phyloP scores from a whole-genome alignment of 1,140 invertebrate genomes.

The Subanguina moxae region DNA sequence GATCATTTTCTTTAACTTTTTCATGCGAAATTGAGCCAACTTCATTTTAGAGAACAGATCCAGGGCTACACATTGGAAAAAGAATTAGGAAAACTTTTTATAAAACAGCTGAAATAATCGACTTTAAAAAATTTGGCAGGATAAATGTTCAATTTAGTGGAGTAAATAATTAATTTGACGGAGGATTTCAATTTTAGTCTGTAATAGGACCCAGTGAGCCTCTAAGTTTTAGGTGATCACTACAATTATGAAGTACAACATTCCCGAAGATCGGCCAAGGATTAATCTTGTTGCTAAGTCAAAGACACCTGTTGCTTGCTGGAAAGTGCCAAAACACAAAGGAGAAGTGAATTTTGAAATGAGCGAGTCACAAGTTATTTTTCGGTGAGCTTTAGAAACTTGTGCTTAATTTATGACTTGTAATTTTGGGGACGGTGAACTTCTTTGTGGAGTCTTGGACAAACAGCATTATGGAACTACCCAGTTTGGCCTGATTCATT shows the following conservation, averaged over 20 bases:
- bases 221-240: slow-evolving; percentile 57
- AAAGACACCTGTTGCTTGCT: slow-evolving; percentile 73
- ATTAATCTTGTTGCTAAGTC: slow-evolving; percentile 76
- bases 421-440: slow-evolving; percentile 69
- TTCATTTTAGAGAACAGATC: no score
- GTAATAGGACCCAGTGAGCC: no score
- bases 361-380: slow-evolving; percentile 85
- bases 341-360: slow-evolving; percentile 65
- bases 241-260: slow-evolving; percentile 73
- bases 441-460: slow-evolving; percentile 84
- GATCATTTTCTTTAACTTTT: no score
- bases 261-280: slow-evolving; percentile 70
- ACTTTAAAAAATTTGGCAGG: no score
- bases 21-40: no score
- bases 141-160: no score
- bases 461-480: slow-evolving; percentile 94
- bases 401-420: slow-evolving; percentile 14
- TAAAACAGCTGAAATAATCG: no score
- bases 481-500: slow-evolving; percentile 73
- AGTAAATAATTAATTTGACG: no score
- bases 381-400: slow-evolving; percentile 60
- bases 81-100: no score
- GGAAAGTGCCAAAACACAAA: slow-evolving; percentile 46
- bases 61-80: no score
- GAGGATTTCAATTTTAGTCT: no score